Evolutionary conservation across 2,797 vertebrate genomes (phyloP).

Genomic region (Staurois parvus): DNA sequence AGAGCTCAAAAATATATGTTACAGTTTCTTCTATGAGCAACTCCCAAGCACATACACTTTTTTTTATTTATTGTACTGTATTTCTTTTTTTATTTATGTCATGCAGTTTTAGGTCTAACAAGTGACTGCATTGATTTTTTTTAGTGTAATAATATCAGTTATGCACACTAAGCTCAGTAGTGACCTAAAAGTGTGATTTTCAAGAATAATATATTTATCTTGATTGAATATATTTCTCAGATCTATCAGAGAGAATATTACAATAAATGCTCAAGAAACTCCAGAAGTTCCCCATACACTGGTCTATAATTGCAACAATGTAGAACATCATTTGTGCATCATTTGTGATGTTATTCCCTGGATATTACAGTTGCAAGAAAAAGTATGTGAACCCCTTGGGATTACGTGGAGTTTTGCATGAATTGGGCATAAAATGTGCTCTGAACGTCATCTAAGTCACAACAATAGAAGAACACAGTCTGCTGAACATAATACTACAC

Average conservation of each 20-base stretch:
- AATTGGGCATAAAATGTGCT: too few species aligned
- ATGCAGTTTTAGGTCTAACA: not conserved
- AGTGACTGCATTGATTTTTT: slow-evolving; percentile 2
- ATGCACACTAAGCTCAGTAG: slow-evolving; percentile 8
- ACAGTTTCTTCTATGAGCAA: slow-evolving; percentile 14
- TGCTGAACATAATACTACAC: too few species aligned
- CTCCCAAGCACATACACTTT: slow-evolving; percentile 10
- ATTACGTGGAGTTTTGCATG: too few species aligned
- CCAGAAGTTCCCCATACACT: not conserved
- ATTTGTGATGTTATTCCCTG: not conserved
- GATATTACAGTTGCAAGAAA: too few species aligned
- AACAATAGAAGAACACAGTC: too few species aligned
- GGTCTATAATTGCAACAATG: slow-evolving; percentile 2
- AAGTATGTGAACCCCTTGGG: too few species aligned
- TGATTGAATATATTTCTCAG: not conserved
- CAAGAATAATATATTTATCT: slow-evolving; percentile 3
- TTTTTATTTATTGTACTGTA: too few species aligned
- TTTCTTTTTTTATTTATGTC: slow-evolving; percentile 1
- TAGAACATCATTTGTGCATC: not conserved
- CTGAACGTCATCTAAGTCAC: too few species aligned
- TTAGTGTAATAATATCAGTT: slow-evolving; percentile 6
- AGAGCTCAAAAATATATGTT: slow-evolving; percentile 18
- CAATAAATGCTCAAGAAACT: not conserved
- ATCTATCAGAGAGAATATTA: not conserved
- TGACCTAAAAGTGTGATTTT: not conserved